Percentiles rank a stretch among this genome's conserved stretches.
Evolutionary conservation across 2,797 vertebrate species (phyloP).

Genomic region (Cryptoprocta ferox): DNA sequence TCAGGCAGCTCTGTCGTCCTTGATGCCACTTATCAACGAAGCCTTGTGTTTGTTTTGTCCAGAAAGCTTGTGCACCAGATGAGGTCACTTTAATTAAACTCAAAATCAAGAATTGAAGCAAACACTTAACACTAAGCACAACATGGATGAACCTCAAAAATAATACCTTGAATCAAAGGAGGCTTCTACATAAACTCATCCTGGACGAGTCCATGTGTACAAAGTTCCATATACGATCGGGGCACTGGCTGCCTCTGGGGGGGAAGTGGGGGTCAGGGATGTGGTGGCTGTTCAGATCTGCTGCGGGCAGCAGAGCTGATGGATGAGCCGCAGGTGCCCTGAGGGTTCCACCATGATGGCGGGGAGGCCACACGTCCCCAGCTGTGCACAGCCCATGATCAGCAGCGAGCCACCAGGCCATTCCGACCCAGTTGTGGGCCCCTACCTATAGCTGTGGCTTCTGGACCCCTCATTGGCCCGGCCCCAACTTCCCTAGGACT

Average conservation of each 20-base stretch:
- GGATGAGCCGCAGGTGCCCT: too few species aligned
- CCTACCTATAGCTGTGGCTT: not conserved
- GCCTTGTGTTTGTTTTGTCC: not conserved
- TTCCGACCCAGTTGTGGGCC: fast-evolving
- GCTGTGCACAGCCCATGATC: not conserved
- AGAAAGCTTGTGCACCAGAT: not conserved
- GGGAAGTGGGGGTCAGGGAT: too few species aligned
- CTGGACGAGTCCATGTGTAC: not conserved
- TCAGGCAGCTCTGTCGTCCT: fast-evolving
- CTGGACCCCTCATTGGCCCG: not conserved
- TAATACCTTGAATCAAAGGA: not conserved
- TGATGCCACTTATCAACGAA: not conserved
- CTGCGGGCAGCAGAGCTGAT: not conserved
- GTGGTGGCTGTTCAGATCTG: too few species aligned
- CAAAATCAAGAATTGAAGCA: not conserved
- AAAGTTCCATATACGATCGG: not conserved
- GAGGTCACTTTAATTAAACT: not conserved
- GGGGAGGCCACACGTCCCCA: not conserved
- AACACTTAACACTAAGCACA: not conserved
- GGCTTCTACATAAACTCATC: not conserved
- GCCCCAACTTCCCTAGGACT: not conserved
- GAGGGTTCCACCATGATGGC: not conserved
- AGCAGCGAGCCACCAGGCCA: too few species aligned
- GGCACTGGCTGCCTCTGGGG: too few species aligned
- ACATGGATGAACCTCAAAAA: not conserved